A percentile compares a stretch with the other conserved stretches of the same genome.
phyloP scores from a whole-genome alignment of 35 echinoderm and acorn worm species.

The Heliocidaris erythrogramma region DNA sequence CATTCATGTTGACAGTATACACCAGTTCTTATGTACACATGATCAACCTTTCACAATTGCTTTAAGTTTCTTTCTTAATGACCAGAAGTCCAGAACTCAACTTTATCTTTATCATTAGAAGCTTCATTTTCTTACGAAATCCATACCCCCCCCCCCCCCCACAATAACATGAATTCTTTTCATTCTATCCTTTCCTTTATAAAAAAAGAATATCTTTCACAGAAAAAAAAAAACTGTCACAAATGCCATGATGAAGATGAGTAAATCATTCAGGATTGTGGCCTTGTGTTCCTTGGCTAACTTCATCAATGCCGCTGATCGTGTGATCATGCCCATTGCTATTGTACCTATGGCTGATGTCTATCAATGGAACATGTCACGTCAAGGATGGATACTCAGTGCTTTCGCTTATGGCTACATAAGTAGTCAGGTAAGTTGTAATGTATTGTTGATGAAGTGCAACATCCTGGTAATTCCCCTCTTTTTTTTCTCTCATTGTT shows the following conservation, averaged over 20 bases:
- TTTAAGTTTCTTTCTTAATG: too few species aligned
- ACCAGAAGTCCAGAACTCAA: too few species aligned
- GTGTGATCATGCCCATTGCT: constrained; percentile 98
- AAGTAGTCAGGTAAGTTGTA: constrained; percentile 86
- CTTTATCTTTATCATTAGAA: too few species aligned
- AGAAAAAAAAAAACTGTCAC: not conserved
- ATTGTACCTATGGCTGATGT: constrained; percentile 89
- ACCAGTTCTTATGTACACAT: too few species aligned
- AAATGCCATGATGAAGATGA: constrained; percentile 14
- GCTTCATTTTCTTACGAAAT: too few species aligned
- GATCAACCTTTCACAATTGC: too few species aligned
- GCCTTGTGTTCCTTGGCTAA: constrained; percentile 93
- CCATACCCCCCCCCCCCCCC: too few species aligned
- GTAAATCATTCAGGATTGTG: constrained; percentile 57
- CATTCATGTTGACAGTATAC: too few species aligned
- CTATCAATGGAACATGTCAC: constrained; percentile 78
- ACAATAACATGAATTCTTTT: too few species aligned
- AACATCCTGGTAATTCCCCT: too few species aligned
- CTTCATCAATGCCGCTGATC: constrained; percentile 97
- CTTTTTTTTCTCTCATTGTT: too few species aligned
- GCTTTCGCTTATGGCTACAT: constrained; percentile 98
- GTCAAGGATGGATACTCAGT: constrained; percentile 96
- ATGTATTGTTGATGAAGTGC: too few species aligned
- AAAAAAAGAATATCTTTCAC: not conserved
- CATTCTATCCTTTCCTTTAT: not conserved